Evolutionary conservation across 2,113 vertebrate species (phyloP).

Genomic region (Hucho hucho): DNA sequence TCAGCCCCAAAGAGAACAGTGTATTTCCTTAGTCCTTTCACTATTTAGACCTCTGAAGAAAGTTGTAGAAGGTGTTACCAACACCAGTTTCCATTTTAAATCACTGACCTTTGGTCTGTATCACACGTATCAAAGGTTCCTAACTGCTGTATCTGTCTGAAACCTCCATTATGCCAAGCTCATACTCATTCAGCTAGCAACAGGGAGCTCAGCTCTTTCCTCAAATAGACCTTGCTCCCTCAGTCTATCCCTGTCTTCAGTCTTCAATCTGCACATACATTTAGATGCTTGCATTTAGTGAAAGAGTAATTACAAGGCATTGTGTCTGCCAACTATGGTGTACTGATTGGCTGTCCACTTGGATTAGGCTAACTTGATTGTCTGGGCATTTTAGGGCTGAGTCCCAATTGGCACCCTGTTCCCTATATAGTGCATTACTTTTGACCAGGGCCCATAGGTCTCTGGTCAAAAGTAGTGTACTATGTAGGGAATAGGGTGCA

Average conservation of each 20-base stretch:
- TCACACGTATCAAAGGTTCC: background rate
- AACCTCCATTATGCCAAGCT: constrained; percentile 15
- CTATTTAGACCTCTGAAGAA: background rate
- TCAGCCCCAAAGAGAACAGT: background rate
- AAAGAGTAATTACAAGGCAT: constrained; percentile 60
- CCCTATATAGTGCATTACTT: constrained; percentile 7
- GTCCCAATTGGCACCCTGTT: constrained; percentile 31
- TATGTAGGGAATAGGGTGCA: too few species aligned
- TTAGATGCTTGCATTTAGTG: constrained; percentile 64
- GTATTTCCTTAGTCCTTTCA: background rate
- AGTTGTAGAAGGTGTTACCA: constrained; percentile 4
- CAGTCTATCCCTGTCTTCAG: constrained; percentile 24
- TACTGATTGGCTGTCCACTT: constrained; percentile 60
- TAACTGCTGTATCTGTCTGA: constrained; percentile 11
- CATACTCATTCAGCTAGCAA: constrained; percentile 24
- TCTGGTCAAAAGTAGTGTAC: too few species aligned
- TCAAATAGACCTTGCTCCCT: constrained; percentile 25
- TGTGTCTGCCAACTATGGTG: constrained; percentile 47
- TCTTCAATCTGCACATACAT: constrained; percentile 31
- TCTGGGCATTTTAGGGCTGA: constrained; percentile 46
- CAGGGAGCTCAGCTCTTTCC: constrained; percentile 19
- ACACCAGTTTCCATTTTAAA: constrained; percentile 19
- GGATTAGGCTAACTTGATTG: constrained; percentile 61
- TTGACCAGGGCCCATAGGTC: background rate
- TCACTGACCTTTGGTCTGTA: constrained; percentile 27